These are phyloP conservation scores for Ivindomyrus marchei DNA, from an alignment of 2,113 vertebrate species.

Conservation along the genomic window DNA sequence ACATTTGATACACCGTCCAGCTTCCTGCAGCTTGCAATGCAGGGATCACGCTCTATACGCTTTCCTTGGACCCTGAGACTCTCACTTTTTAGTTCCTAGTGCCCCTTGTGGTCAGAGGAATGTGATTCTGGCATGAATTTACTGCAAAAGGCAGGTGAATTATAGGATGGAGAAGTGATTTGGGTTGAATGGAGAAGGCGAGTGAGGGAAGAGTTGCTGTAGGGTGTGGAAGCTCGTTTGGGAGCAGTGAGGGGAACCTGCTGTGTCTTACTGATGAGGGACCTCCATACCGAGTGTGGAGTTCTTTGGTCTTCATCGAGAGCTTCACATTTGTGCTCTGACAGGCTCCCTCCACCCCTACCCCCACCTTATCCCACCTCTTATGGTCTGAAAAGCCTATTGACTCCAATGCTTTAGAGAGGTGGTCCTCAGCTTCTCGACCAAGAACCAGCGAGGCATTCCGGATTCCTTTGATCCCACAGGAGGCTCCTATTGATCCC, in stretches of 20 bases:
- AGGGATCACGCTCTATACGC: neutral
- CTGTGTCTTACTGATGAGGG: neutral
- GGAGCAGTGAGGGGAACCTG: neutral
- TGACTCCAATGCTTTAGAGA: neutral
- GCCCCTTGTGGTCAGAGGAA: neutral
- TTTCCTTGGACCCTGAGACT: neutral
- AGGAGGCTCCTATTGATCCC: neutral
- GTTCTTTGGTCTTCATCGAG: neutral
- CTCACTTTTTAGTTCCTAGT: neutral
- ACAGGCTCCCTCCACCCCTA: neutral
- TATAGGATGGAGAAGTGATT: neutral
- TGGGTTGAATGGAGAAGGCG: neutral
- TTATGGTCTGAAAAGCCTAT: constrained; percentile 4
- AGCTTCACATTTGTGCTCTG: neutral
- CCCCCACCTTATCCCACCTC: neutral
- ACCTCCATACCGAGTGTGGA: neutral
- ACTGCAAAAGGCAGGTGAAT: neutral
- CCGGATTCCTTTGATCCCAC: neutral
- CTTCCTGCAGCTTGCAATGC: neutral
- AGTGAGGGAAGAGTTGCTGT: neutral
- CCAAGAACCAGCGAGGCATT: neutral
- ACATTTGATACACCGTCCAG: neutral
- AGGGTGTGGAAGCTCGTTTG: neutral
- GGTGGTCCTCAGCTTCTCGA: neutral
- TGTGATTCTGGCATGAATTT: neutral